phyloP scores from a whole-genome alignment of 1,140 invertebrate genomes.

The Drosophila bifasciata region DNA sequence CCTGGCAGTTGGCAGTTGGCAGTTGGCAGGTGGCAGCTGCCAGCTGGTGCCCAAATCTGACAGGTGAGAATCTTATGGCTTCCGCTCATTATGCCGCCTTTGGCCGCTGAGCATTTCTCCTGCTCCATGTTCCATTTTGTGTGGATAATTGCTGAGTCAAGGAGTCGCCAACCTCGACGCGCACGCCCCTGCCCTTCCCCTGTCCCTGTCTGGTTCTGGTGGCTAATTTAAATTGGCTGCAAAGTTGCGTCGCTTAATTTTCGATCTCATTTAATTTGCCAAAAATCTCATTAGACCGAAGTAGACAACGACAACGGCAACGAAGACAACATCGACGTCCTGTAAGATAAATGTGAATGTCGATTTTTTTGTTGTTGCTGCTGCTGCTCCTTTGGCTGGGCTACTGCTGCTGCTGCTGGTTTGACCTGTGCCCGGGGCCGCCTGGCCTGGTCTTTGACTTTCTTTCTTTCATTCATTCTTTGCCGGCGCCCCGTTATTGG shows the following conservation, averaged over 20 bases:
- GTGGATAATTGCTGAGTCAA: constrained; percentile 40
- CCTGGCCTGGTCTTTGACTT: constrained; percentile 23
- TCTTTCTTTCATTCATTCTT: neutral
- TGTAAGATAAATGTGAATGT: constrained; percentile 50
- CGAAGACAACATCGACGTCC: neutral
- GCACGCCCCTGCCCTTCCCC: no score
- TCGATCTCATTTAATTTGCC: constrained; percentile 55
- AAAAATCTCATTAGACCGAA: constrained; percentile 49
- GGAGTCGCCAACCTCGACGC: constrained; percentile 3
- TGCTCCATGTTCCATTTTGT: constrained; percentile 11
- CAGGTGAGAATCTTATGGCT: constrained; percentile 50
- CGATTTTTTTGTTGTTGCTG: neutral
- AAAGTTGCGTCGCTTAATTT: constrained; percentile 27
- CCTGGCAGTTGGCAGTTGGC: constrained; percentile 40
- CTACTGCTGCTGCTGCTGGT: constrained; percentile 32
- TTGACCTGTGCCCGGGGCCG: constrained; percentile 37
- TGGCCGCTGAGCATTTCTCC: constrained; percentile 21
- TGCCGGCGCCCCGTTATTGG: constrained; percentile 7
- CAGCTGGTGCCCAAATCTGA: constrained; percentile 29
- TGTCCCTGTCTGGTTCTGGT: neutral
- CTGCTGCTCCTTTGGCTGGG: neutral
- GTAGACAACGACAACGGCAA: neutral
- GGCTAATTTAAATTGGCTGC: constrained; percentile 53
- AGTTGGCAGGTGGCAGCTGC: constrained; percentile 33
- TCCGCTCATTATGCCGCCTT: constrained; percentile 48